phyloP scores from a whole-genome alignment of 2,888 invertebrate species.

The Pterostichus madidus region DNA sequence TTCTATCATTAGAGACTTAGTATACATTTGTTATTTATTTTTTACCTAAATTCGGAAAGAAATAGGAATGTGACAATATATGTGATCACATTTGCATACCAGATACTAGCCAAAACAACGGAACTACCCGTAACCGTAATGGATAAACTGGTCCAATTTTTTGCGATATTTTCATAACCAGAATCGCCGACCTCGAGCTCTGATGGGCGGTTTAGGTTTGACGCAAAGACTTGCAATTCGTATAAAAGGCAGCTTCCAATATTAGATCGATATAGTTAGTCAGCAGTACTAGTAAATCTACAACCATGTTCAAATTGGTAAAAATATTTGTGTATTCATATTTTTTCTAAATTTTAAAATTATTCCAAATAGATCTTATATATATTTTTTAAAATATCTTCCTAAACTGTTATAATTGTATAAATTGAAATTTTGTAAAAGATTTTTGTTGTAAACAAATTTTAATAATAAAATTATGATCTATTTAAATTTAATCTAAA shows the following conservation, averaged over 20 bases:
- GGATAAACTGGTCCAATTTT: constrained; percentile 27
- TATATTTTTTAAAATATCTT: too few species aligned
- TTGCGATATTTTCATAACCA: constrained; percentile 5
- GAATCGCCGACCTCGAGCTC: constrained; percentile 31
- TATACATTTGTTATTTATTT: neutral
- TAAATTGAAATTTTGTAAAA: too few species aligned
- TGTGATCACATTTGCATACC: constrained; percentile 6
- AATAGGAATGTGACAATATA: neutral
- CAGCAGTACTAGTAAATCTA: constrained; percentile 41
- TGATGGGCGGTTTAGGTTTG: constrained; percentile 16
- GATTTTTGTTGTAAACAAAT: too few species aligned
- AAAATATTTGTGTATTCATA: constrained; percentile 4
- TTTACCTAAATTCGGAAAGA: constrained; percentile 37
- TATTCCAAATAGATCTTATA: too few species aligned
- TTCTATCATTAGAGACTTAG: neutral
- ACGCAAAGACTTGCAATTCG: constrained; percentile 15
- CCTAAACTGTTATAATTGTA: too few species aligned
- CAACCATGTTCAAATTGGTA: constrained; percentile 58
- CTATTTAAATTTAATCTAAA: too few species aligned
- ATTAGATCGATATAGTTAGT: constrained; percentile 42
- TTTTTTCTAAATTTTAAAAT: neutral
- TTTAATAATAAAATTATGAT: too few species aligned
- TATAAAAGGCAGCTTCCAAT: constrained; percentile 41
- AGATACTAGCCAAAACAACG: neutral
- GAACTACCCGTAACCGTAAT: constrained; percentile 11